Conservation (phyloP, 2,888 invertebrate species). For the Leptopilina drosophilae region DNA sequence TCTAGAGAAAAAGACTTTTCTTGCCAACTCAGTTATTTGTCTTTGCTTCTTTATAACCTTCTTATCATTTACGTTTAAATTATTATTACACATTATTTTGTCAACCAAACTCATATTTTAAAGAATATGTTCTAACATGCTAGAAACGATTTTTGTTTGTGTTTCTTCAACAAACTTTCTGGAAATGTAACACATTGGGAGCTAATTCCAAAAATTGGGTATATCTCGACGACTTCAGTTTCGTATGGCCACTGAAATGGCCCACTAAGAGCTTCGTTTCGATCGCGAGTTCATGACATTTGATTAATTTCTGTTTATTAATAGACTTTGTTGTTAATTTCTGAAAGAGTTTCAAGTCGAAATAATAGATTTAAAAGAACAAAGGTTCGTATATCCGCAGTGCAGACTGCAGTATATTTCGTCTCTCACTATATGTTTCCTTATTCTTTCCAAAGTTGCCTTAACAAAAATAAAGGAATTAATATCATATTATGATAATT, state of each 20-base stretch:
- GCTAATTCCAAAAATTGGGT: too few species aligned
- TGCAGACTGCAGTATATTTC: conserved; percentile 67
- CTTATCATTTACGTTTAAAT: background rate
- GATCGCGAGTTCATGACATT: conserved; percentile 10
- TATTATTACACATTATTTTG: background rate
- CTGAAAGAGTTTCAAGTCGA: conserved; percentile 37
- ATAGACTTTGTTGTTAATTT: background rate
- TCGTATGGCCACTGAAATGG: too few species aligned
- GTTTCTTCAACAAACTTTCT: too few species aligned
- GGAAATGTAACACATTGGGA: too few species aligned
- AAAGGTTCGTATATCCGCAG: conserved; percentile 64
- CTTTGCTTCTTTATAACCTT: background rate
- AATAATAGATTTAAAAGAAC: conserved; percentile 38
- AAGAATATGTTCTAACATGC: too few species aligned
- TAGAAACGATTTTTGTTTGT: too few species aligned
- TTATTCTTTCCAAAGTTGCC: background rate
- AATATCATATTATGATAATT: conserved; percentile 34
- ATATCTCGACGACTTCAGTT: too few species aligned
- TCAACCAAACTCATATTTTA: too few species aligned
- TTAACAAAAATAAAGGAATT: background rate
- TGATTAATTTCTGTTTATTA: background rate
- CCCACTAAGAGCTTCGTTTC: too few species aligned
- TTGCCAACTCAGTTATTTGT: conserved; percentile 26
- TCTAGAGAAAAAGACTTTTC: background rate
- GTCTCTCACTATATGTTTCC: conserved; percentile 36